phyloP scores from a whole-genome alignment of 2,113 vertebrate genomes.

The Halcyon malimbica region DNA sequence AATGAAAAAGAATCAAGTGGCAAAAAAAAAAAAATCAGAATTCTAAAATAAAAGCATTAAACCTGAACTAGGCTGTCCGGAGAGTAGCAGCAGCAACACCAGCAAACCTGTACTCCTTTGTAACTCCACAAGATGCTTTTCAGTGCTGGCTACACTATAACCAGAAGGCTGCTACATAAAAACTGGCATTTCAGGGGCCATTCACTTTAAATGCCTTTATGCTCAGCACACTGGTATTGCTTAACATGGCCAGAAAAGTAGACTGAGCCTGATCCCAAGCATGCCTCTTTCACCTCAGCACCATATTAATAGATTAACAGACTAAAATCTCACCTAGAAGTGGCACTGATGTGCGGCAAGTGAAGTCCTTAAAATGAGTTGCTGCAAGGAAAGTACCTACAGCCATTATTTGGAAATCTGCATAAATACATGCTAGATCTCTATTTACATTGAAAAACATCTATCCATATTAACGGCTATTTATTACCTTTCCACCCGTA shows the following conservation, averaged over 20 bases:
- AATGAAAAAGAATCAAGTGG: neutral
- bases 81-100: neutral
- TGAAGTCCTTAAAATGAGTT: neutral
- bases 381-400: neutral
- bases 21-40: neutral
- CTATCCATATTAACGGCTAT: neutral
- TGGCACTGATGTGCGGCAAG: neutral
- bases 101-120: neutral
- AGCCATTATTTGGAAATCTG: neutral
- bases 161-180: neutral
- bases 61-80: neutral
- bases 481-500: neutral
- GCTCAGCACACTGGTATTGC: neutral
- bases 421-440: neutral
- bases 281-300: neutral
- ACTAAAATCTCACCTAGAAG: neutral
- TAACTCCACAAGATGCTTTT: neutral
- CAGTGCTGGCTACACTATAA: neutral
- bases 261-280: fast-evolving
- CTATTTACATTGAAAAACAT: neutral
- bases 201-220: neutral
- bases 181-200: neutral
- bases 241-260: neutral
- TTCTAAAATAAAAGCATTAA: neutral
- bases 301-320: neutral